phyloP scores from a whole-genome alignment of 2,113 vertebrate genomes.

The Engystomops pustulosus region DNA sequence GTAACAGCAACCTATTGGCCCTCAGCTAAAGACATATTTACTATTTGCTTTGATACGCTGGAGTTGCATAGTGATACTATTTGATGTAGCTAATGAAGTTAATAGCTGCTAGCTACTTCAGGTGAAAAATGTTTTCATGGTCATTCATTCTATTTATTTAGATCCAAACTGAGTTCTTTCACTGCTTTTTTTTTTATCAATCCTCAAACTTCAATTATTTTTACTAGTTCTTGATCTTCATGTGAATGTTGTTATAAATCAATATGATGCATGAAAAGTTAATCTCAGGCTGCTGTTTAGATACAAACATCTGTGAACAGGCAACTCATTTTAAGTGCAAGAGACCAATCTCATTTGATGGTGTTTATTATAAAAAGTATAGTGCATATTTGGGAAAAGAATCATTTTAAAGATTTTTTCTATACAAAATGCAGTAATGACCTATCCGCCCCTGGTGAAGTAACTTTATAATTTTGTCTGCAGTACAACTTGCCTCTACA shows the following conservation, averaged over 20 bases:
- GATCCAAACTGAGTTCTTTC: slow-evolving; percentile 1
- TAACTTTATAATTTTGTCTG: too few relatives aligned
- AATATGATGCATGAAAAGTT: background rate
- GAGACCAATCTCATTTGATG: background rate
- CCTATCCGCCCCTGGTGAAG: too few relatives aligned
- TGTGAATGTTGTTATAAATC: background rate
- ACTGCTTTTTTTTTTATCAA: background rate
- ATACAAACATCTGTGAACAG: background rate
- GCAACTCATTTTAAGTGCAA: background rate
- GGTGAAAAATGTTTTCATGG: slow-evolving; percentile 34
- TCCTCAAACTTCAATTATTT: too few relatives aligned
- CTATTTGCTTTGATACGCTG: background rate
- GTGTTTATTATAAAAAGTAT: too few relatives aligned
- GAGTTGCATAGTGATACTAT: background rate
- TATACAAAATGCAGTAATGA: too few relatives aligned
- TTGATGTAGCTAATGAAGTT: slow-evolving; percentile 19
- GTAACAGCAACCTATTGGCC: background rate
- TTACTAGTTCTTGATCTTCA: background rate
- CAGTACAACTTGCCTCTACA: too few relatives aligned
- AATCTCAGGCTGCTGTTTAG: background rate
- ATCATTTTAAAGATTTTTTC: too few relatives aligned
- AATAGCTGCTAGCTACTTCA: slow-evolving; percentile 14
- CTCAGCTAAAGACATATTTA: background rate
- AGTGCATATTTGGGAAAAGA: too few relatives aligned
- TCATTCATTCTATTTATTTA: slow-evolving; percentile 9